phyloP scores from a whole-genome alignment of 2,888 invertebrate genomes.

The Creontiades dilutus region DNA sequence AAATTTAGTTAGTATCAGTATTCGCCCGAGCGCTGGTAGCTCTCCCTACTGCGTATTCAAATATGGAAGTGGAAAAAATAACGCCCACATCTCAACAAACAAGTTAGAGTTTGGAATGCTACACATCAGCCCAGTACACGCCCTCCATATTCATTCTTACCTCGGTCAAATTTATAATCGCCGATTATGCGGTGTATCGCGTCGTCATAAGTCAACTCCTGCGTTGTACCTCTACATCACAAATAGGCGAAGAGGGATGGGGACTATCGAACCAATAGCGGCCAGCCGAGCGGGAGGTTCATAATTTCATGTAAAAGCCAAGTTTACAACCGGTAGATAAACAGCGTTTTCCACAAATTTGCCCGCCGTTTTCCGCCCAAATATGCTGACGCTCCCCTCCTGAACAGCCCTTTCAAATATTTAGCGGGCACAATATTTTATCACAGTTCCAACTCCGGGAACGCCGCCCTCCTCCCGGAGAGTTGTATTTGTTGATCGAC shows the following conservation, averaged over 20 bases:
- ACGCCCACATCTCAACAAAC: not conserved
- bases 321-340: constrained; percentile 57
- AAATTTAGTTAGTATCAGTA: no score
- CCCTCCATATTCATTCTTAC: constrained; percentile 1
- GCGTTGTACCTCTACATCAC: not conserved
- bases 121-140: not conserved
- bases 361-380: not conserved
- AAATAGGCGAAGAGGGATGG: not conserved
- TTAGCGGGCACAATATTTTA: constrained; percentile 57
- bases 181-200: not conserved
- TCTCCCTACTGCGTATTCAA: no score
- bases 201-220: not conserved
- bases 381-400: constrained; percentile 25
- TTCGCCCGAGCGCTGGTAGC: no score
- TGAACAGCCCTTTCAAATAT: constrained; percentile 45
- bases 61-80: no score
- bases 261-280: not conserved
- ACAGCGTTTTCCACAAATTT: constrained; percentile 43
- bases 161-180: not conserved
- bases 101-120: not conserved
- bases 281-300: not conserved
- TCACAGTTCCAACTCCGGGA: constrained; percentile 42
- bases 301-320: constrained; percentile 38
- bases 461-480: not conserved
- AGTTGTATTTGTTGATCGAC: constrained; percentile 46